A percentile compares a stretch with the other conserved stretches of the same genome.
Conservation (phyloP, 2,888 invertebrate species). For the Blastobasis adustella region DNA sequence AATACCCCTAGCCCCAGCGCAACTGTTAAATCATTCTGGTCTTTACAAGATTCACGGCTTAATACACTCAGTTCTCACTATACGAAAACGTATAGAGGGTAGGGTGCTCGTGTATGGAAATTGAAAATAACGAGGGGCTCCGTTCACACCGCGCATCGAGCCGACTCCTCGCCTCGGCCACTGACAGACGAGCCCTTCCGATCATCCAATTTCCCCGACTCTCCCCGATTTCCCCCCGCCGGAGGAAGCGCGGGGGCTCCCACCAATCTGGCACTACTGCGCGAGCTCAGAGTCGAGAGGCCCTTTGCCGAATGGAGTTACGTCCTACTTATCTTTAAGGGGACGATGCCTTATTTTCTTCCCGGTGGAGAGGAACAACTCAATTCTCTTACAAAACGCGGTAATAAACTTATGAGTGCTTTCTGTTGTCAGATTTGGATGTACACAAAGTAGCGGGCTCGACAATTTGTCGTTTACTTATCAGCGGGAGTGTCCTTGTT, state of each 20-base stretch:
- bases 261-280: conserved; percentile 50
- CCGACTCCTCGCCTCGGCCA: conserved; percentile 50
- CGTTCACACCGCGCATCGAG: conserved; percentile 66
- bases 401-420: conserved; percentile 43
- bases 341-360: conserved; percentile 68
- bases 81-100: conserved; percentile 55
- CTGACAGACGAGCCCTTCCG: conserved; percentile 35
- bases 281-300: conserved; percentile 59
- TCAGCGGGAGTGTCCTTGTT: neutral
- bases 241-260: conserved; percentile 46
- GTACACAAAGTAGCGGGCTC: neutral
- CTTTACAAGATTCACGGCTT: conserved; percentile 69
- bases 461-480: neutral
- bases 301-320: conserved; percentile 72
- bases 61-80: conserved; percentile 60
- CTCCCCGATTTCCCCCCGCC: conserved; percentile 43
- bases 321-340: conserved; percentile 71
- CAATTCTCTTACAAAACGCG: conserved; percentile 50
- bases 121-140: conserved; percentile 72
- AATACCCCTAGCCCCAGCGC: too few species aligned
- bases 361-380: conserved; percentile 51
- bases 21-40: conserved; percentile 15
- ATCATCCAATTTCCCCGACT: conserved; percentile 50
- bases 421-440: conserved; percentile 29
- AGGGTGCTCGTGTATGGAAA: conserved; percentile 70